These are phyloP conservation scores for Trematomus bernacchii DNA, from an alignment of 2,797 vertebrate species.

Conservation along the genomic window DNA sequence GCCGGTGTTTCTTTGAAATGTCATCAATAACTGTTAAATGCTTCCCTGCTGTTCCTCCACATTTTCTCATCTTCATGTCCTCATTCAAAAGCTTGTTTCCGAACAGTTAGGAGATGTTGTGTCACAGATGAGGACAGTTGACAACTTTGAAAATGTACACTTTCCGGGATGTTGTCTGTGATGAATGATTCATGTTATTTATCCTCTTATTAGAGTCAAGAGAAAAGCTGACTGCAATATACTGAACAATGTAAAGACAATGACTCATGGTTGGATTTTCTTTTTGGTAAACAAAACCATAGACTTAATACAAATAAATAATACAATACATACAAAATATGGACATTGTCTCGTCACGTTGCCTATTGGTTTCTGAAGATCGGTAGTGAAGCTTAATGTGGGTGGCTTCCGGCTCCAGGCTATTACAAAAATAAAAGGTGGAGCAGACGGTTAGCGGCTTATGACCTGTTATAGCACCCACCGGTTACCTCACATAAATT, in stretches of 20 bases:
- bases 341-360: no score
- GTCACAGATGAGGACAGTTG: neutral
- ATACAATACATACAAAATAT: neutral
- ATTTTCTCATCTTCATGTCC: conserved; percentile 25
- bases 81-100: conserved; percentile 25
- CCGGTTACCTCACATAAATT: no score
- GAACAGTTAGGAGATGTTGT: conserved; percentile 20
- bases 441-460: no score
- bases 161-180: conserved; percentile 11
- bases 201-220: rapidly evolving
- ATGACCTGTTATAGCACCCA: no score
- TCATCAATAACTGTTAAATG: conserved; percentile 17
- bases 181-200: conserved; percentile 33
- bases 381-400: no score
- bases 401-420: no score
- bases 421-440: no score
- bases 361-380: no score
- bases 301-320: neutral
- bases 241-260: neutral
- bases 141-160: conserved; percentile 25
- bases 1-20: conserved; percentile 11
- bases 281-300: neutral
- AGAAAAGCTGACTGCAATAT: neutral
- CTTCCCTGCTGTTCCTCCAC: conserved; percentile 4
- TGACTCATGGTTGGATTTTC: neutral